phyloP scores from a whole-genome alignment of 2,797 vertebrate species.

The Delichon dasypus region DNA sequence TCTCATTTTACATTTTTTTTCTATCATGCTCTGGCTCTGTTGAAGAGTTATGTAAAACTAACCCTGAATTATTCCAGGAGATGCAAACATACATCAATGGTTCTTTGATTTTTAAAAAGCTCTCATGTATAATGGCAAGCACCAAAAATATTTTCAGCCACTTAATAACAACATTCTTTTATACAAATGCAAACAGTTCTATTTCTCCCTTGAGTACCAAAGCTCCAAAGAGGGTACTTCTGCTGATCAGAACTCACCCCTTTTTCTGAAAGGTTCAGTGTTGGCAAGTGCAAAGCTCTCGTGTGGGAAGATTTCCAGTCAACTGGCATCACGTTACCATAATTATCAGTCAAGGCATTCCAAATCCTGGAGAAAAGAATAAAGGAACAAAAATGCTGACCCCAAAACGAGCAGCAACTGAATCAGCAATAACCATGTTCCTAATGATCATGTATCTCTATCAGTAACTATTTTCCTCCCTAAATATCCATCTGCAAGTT shows the following conservation, averaged over 20 bases:
- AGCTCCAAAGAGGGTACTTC: neutral
- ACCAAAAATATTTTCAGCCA: neutral
- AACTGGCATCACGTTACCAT: conserved; percentile 96
- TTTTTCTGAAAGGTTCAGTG: conserved; percentile 88
- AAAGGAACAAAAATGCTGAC: neutral
- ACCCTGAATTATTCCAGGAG: neutral
- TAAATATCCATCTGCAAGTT: neutral
- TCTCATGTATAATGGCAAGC: neutral
- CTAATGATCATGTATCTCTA: neutral
- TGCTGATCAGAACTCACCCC: conserved; percentile 78
- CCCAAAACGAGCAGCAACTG: neutral
- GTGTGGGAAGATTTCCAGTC: conserved; percentile 98
- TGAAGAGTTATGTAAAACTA: neutral
- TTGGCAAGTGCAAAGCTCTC: conserved; percentile 90
- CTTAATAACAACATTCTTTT: neutral
- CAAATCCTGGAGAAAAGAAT: conserved; percentile 84
- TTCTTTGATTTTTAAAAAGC: neutral
- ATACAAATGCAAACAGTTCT: neutral
- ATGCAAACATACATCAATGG: neutral
- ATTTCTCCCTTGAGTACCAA: neutral
- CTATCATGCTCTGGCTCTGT: neutral
- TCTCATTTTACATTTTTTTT: neutral
- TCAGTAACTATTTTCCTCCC: neutral
- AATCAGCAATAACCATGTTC: neutral
- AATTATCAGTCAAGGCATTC: conserved; percentile 96